Evolutionary conservation across 2,797 vertebrate genomes (phyloP).

Genomic region (Eulemur rubriventer): DNA sequence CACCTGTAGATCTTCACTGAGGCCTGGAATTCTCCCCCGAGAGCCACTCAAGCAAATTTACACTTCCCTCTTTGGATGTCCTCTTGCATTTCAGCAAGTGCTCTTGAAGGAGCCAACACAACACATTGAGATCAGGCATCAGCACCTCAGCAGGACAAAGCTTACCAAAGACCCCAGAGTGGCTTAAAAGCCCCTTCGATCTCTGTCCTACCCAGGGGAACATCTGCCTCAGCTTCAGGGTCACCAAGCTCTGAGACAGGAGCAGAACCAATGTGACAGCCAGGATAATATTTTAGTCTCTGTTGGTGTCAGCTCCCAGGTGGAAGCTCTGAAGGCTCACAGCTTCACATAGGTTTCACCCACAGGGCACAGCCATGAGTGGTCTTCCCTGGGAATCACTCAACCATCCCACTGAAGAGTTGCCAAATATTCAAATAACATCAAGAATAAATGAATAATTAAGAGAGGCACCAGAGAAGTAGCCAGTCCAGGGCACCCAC

Average conservation of each 20-base stretch:
- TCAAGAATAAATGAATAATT: background rate
- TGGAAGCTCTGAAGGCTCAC: background rate
- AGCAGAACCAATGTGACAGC: background rate
- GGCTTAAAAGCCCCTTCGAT: background rate
- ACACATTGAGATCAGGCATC: background rate
- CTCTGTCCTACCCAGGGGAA: too few species aligned
- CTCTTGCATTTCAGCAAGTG: background rate
- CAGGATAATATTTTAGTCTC: background rate
- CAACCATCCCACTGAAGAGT: background rate
- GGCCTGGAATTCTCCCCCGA: background rate
- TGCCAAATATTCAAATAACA: background rate
- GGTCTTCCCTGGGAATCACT: background rate
- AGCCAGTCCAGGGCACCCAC: too few species aligned
- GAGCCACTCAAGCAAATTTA: background rate
- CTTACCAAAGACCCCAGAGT: rapidly evolving
- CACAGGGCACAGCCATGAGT: rapidly evolving
- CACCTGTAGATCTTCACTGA: background rate
- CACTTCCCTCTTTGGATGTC: background rate
- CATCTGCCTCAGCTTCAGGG: background rate
- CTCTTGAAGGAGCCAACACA: background rate
- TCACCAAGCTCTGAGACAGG: background rate
- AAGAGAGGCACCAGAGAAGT: background rate
- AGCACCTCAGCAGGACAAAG: background rate
- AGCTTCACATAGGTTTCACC: background rate
- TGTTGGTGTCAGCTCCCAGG: background rate